Conservation (phyloP, 2,888 invertebrate species). For the Germaria angustata region DNA sequence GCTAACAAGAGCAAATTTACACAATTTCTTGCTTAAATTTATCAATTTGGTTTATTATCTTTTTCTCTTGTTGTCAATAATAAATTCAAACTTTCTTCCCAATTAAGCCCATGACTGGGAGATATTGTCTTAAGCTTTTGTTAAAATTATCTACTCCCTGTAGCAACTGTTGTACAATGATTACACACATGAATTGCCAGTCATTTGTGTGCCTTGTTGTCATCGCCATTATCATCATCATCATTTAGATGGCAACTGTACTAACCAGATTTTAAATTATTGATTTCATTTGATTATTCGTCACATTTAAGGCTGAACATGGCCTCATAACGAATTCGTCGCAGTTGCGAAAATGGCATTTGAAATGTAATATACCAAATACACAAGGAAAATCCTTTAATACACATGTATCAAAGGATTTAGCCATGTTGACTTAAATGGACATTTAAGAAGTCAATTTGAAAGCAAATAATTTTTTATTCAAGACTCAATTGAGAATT, state of each 20-base stretch:
- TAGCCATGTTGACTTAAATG: conserved; percentile 22
- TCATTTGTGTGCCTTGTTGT: background rate
- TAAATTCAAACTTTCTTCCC: background rate
- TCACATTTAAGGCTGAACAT: conserved; percentile 8
- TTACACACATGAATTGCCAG: background rate
- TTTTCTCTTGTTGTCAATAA: too few species aligned
- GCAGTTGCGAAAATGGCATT: conserved; percentile 1
- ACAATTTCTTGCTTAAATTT: too few species aligned
- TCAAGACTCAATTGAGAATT: background rate
- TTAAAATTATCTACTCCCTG: background rate
- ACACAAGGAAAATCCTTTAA: conserved; percentile 17
- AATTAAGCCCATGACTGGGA: background rate
- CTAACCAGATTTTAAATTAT: conserved; percentile 22
- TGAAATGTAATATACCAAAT: conserved; percentile 1
- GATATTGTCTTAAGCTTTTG: background rate
- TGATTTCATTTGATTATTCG: conserved; percentile 29
- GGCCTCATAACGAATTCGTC: conserved; percentile 17
- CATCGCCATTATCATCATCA: too few species aligned
- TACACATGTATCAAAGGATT: conserved; percentile 6
- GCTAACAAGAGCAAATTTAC: too few species aligned
- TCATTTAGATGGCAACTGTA: background rate
- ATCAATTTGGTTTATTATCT: too few species aligned
- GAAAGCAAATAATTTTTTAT: conserved; percentile 10
- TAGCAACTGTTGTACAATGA: too few species aligned
- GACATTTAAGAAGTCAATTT: conserved; percentile 34